A percentile compares a stretch with the other conserved stretches of the same genome.
Evolutionary conservation across 2,113 vertebrate genomes (phyloP).

Genomic region (Sciurus niger): DNA sequence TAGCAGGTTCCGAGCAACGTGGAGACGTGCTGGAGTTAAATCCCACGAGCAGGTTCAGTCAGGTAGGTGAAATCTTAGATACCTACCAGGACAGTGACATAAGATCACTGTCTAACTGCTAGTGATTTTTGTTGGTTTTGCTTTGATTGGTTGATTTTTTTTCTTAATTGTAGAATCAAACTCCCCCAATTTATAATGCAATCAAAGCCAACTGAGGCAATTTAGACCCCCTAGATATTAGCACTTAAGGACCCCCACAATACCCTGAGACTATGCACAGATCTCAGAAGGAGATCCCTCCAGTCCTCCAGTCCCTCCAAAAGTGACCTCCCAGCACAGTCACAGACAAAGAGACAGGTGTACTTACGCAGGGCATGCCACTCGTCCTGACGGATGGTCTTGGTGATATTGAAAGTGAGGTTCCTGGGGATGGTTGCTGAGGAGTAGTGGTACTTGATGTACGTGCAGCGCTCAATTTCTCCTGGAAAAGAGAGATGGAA

Average conservation of each 20-base stretch:
- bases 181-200: background rate
- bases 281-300: background rate
- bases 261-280: background rate
- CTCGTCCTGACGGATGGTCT: slow-evolving; percentile 99
- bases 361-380: slow-evolving; percentile 99
- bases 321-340: background rate
- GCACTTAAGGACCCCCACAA: background rate
- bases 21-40: background rate
- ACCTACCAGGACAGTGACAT: background rate
- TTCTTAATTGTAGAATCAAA: slow-evolving; percentile 26
- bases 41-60: background rate
- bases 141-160: background rate
- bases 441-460: slow-evolving; percentile 99
- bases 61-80: background rate
- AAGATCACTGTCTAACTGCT: background rate
- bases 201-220: background rate
- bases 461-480: slow-evolving; percentile 94
- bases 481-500: slow-evolving; percentile 83
- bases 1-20: background rate
- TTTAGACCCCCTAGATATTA: background rate
- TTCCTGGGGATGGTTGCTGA: slow-evolving; percentile 98
- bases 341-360: fast-evolving
- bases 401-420: slow-evolving; percentile 98
- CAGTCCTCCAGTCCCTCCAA: slow-evolving; percentile 24
- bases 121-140: background rate